These are phyloP conservation scores for Allygus modestus DNA, from an alignment of 2,888 invertebrate species.

Conservation along the genomic window DNA sequence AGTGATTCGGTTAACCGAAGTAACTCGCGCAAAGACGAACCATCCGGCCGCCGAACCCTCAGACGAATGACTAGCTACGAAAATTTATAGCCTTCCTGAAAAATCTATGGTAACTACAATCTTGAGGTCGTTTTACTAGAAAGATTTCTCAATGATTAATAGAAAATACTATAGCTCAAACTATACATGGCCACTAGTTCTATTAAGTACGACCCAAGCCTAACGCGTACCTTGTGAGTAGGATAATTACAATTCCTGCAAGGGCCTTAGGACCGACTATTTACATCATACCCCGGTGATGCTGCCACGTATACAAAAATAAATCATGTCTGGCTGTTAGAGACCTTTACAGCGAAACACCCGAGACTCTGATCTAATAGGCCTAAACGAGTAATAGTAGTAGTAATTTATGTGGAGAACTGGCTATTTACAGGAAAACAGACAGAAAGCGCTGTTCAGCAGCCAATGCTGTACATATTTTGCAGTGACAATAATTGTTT, in stretches of 20 bases:
- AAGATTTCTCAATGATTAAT: constrained; percentile 62
- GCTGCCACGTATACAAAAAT: constrained; percentile 50
- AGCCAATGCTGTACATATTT: background rate
- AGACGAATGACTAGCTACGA: constrained; percentile 51
- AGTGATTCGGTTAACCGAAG: constrained; percentile 49
- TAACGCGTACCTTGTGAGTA: constrained; percentile 23
- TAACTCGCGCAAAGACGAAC: constrained; percentile 21
- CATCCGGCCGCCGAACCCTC: constrained; percentile 8
- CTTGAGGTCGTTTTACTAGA: constrained; percentile 54
- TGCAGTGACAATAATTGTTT: background rate
- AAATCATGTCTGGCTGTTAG: constrained; percentile 60
- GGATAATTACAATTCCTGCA: constrained; percentile 50
- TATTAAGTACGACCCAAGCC: constrained; percentile 60
- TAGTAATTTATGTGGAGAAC: constrained; percentile 52
- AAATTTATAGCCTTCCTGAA: constrained; percentile 54
- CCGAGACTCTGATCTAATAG: constrained; percentile 48
- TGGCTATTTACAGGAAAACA: constrained; percentile 36
- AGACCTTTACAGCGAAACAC: constrained; percentile 55
- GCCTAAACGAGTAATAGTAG: constrained; percentile 54
- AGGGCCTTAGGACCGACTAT: constrained; percentile 49
- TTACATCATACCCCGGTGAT: constrained; percentile 16
- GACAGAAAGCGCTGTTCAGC: background rate
- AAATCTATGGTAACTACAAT: constrained; percentile 62
- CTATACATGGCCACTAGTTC: constrained; percentile 56
- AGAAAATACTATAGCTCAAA: constrained; percentile 62